Evolutionary conservation across 35 echinoderm and acorn worm species (phyloP).

Genomic region (Nesometra sesokonis): DNA sequence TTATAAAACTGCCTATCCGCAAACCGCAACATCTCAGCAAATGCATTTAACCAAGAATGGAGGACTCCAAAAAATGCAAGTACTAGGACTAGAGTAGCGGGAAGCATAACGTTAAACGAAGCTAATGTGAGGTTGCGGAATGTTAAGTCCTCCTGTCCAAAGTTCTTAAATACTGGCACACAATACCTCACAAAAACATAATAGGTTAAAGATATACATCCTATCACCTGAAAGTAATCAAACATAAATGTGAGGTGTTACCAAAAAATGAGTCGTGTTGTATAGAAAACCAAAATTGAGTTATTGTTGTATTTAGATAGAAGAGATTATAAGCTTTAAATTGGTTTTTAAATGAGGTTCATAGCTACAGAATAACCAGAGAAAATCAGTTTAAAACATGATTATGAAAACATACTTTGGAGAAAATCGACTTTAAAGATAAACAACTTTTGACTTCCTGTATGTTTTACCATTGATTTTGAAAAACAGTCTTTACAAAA

Average conservation of each 20-base stretch:
- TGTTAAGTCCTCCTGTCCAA: constrained; percentile 58
- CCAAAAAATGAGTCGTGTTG: too few relatives aligned
- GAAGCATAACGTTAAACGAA: constrained; percentile 66
- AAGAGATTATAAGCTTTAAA: too few relatives aligned
- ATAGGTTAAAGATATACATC: constrained; percentile 70
- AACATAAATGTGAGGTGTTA: not conserved
- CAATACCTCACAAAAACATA: constrained; percentile 59
- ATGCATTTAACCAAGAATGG: constrained; percentile 84
- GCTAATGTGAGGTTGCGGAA: constrained; percentile 34
- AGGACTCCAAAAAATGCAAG: constrained; percentile 69
- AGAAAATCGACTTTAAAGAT: too few relatives aligned
- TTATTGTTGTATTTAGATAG: too few relatives aligned
- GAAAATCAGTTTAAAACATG: too few relatives aligned
- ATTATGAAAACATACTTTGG: too few relatives aligned
- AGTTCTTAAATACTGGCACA: constrained; percentile 61
- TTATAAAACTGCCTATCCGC: constrained; percentile 96
- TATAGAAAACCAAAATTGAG: too few relatives aligned
- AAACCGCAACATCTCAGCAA: constrained; percentile 86
- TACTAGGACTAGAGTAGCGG: constrained; percentile 52
- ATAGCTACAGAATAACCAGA: too few relatives aligned
- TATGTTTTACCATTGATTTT: too few relatives aligned
- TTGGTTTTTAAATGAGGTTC: too few relatives aligned
- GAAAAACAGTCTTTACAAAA: too few relatives aligned
- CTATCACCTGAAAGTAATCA: constrained; percentile 50
- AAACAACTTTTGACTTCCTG: too few relatives aligned